These are phyloP conservation scores for Chauna torquata DNA, from an alignment of 2,113 vertebrate species.

Conservation along the genomic window DNA sequence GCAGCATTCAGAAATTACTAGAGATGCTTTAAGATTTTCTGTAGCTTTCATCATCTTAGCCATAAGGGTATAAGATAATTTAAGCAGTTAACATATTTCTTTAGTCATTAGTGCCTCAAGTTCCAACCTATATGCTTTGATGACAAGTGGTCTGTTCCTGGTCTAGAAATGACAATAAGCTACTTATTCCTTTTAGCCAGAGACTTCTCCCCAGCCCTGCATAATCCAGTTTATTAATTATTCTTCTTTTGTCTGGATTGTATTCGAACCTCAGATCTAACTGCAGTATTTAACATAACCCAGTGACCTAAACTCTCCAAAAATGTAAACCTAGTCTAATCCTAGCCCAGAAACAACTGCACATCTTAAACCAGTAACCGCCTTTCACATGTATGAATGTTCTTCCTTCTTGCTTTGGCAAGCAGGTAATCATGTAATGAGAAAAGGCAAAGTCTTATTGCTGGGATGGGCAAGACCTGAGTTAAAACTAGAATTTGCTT, in stretches of 20 bases:
- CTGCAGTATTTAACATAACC: background rate
- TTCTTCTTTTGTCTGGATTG: background rate
- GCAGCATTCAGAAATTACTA: background rate
- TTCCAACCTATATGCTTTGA: background rate
- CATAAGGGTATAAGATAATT: background rate
- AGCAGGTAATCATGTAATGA: background rate
- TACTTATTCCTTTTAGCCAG: background rate
- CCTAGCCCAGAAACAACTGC: background rate
- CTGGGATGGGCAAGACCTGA: background rate
- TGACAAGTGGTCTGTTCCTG: background rate
- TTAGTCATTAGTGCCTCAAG: background rate
- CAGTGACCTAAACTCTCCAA: background rate
- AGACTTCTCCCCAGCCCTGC: background rate
- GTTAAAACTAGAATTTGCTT: background rate
- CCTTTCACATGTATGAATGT: background rate
- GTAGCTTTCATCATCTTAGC: background rate
- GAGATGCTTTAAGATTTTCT: background rate
- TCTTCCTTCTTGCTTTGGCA: background rate
- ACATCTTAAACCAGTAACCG: background rate
- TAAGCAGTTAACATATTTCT: background rate
- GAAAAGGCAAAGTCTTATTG: background rate
- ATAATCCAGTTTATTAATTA: background rate
- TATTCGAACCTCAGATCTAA: background rate
- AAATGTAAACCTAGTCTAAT: background rate
- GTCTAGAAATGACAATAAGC: background rate